These are phyloP conservation scores for Bolinopsis microptera DNA, from an alignment of 37 sponge, comb jelly and placozoan genomes.

Conservation along the genomic window DNA sequence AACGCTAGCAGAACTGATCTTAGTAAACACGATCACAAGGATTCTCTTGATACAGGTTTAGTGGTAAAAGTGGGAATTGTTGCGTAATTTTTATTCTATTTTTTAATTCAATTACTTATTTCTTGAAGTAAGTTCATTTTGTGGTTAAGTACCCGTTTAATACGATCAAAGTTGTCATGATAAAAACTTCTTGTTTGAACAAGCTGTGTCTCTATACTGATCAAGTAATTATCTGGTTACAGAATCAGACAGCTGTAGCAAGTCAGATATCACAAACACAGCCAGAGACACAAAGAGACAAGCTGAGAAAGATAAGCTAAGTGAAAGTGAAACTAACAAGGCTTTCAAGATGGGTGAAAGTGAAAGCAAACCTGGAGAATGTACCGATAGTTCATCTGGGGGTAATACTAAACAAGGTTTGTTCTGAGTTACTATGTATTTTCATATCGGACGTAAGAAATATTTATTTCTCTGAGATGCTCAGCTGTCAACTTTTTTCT, in stretches of 20 bases:
- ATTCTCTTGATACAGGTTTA: not conserved
- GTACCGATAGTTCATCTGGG: slow-evolving; percentile 51
- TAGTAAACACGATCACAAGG: not conserved
- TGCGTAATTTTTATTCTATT: too few relatives aligned
- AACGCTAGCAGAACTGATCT: not conserved
- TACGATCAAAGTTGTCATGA: too few relatives aligned
- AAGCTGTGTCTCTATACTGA: too few relatives aligned
- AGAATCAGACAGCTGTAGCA: slow-evolving; percentile 56
- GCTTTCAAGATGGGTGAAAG: not conserved
- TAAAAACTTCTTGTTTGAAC: too few relatives aligned
- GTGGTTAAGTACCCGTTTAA: too few relatives aligned
- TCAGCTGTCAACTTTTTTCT: too few relatives aligned
- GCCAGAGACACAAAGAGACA: not conserved
- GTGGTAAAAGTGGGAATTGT: too few relatives aligned
- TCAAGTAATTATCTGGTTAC: not conserved
- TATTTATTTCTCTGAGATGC: too few relatives aligned
- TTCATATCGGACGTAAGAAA: too few relatives aligned
- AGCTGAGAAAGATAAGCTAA: not conserved
- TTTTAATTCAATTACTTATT: too few relatives aligned
- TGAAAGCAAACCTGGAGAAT: not conserved
- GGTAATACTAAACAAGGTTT: not conserved
- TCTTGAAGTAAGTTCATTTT: too few relatives aligned
- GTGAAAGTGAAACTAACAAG: not conserved
- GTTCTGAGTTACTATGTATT: too few relatives aligned
- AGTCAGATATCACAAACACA: not conserved